Base-by-base conservation (phyloP, 2,797 vertebrate genomes). In the Crenuchus spilurus region DNA sequence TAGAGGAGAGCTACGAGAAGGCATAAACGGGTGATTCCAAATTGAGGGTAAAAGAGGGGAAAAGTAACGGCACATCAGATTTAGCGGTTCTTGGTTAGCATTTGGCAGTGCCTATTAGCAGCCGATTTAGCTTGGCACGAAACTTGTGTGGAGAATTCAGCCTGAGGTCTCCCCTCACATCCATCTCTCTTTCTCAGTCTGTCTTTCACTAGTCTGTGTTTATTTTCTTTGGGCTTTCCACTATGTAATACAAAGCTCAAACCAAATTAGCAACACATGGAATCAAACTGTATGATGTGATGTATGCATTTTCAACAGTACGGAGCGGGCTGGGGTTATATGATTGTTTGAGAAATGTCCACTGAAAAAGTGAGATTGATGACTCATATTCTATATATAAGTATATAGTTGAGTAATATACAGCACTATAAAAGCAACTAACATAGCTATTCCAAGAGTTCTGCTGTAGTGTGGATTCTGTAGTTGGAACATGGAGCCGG, bases 181-280 rank as follows among this genome's bases (percentile, higher is more conserved):
- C 54, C 68, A 77, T 77, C 75, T 77, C 75, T 76, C 71, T 80
- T 80, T 72, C 78, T 69, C 70, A 28, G 42, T 42, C 75, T 72
- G 68, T 72, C 62, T 77, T 52, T 65, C 58, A 71, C 52, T 42
- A 61, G 46, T 37, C 39, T 13, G 28, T 72, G 66, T 70, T 74
- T 80, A 70, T 80, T 80, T 74, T 48, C 46, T 75, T 68, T 76
- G 74, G 78, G 78, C 60, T 76, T 72, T 72, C 74, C 74, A 70
- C 64, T 31, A 74, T 63, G 65, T 72, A 64, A 52, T 76, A 70
- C 68, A 49, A 33, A 65, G 70, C 64, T 54, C 68, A 49, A 62
- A 49, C 22, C n/a, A 71, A 70, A 75, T 44, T 77, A 77, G 70
- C 63, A 60, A 51, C 46, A 39, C 41, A 61, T 64, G 35, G 52